Evolutionary conservation across 2,888 invertebrate species (phyloP), one percentile per base, ranked within the genome.

Genomic region (Gastrophysa polygoni): DNA sequence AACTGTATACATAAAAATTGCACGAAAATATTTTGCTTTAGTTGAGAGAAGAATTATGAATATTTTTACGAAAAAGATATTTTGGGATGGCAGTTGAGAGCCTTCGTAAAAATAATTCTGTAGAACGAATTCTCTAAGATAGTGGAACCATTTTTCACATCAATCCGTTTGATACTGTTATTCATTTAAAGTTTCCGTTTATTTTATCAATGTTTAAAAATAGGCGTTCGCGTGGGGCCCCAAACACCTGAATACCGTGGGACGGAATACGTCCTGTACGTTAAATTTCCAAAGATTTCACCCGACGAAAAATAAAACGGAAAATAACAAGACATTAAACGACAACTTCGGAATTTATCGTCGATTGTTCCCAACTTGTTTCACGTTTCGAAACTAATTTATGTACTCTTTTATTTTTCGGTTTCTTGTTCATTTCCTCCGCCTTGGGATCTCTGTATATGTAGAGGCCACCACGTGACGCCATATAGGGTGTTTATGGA

Each of bases 341-440:
- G 67, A 64, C 64, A 61, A 52, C 57, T 21, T 46, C 58, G 59
- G 57, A 67, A 67, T 64, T 67, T 67, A 67, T 65, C 49, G 57
- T 61, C 64, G 55, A 67, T 67, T 67, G 67, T 67, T 67, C 57
- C 64, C 58, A 60, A 63, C 61, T 57, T 59, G 55, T 61, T 58
- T 47, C 48, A 54, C 44, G 56, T 63, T 63, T 57, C 52, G 59
- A 59, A 63, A 59, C 57, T 56, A 63, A 59, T 63, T 63, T 63
- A 59, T 51, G 63, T n/a, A n/a, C n/a, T n/a, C n/a, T 59, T 54
- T 55, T 59, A 50, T 59, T 61, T 51, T 57, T 44, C 17, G 32
- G 28, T 44, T 29, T 50, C 59, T 50, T 20, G 51, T 63, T 49
- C 56, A 47, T 63, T 63, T 63, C 52, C 63, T 63, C 48, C 57